Evolutionary conservation across 2,888 invertebrate genomes (phyloP), one percentile per base, ranked within the genome.

Genomic region (Dyspetes luteomarginatus): DNA sequence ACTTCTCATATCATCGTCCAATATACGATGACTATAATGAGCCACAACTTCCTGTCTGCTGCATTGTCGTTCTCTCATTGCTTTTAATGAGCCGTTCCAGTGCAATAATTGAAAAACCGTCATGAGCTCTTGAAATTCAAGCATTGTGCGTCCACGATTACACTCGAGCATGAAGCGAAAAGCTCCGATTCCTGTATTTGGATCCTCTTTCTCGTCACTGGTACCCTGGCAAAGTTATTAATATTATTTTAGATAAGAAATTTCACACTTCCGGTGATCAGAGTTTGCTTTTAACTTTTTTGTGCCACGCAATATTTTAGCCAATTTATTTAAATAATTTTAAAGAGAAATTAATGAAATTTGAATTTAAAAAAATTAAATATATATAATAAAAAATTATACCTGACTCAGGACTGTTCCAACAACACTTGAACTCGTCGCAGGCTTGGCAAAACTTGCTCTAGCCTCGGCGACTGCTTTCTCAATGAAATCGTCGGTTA

Each of bases 51-150:
- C 98, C 91, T 98, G 98, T 85, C 98, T 94, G 81, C 98, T 98
- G 92, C 98, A 98, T 92, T 98, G 98, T 55, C 98, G 94, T 92
- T 98, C 98, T 58, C 98, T 94, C 98, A 98, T 98, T 55, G 98
- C 98, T 87, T 98, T 97, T 87, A 98, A 93, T 85, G 97, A 97
- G n/a, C 98, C 98, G 92, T 98, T 98, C 98, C 98, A 98, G 93
- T 98, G 98, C 68, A 98, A 94, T 85, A 98, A 93, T 93, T 98
- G 98, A 93, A 98, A 98, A 60, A 98, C 98, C n/a, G 98, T 98
- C 98, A 98, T 98, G 88, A 98, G 93, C 92, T 98, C 98, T 92
- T 98, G 98, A 93, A 98, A 98, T 92, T 98, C 98, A 84, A 98
- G 93, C 98, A 98, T 98, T 68, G 98, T 98, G 84, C 97, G 95